Conservation (phyloP, 2,113 vertebrate species). For the Microcebus lehilahytsara region DNA sequence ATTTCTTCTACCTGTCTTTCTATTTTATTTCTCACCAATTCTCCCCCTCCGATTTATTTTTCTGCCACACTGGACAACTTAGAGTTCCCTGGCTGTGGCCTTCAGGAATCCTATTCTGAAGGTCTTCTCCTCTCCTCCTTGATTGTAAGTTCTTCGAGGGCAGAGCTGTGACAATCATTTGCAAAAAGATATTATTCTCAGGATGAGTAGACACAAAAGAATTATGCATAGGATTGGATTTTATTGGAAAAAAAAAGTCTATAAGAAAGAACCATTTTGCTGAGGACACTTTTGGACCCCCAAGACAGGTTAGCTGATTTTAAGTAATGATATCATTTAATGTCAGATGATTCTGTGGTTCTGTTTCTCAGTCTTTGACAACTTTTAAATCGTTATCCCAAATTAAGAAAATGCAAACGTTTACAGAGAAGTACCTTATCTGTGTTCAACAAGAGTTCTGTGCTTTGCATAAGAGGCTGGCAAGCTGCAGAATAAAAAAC, state of each 20-base stretch:
- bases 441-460: neutral
- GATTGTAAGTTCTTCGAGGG: neutral
- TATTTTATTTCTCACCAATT: neutral
- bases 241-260: neutral
- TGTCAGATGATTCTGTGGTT: neutral
- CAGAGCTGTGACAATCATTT: neutral
- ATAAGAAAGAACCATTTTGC: neutral
- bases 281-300: neutral
- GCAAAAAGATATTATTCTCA: neutral
- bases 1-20: neutral
- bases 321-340: neutral
- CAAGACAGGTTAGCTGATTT: neutral
- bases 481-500: neutral
- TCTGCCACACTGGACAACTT: neutral
- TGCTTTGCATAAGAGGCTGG: neutral
- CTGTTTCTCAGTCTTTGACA: neutral
- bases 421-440: neutral
- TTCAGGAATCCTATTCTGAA: conserved; percentile 3
- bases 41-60: neutral
- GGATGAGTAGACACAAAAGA: neutral
- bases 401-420: neutral
- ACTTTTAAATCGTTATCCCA: neutral
- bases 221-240: neutral
- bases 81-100: neutral
- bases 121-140: neutral